Conservation (phyloP, 2,797 vertebrate genomes). For the Mus caroli region DNA sequence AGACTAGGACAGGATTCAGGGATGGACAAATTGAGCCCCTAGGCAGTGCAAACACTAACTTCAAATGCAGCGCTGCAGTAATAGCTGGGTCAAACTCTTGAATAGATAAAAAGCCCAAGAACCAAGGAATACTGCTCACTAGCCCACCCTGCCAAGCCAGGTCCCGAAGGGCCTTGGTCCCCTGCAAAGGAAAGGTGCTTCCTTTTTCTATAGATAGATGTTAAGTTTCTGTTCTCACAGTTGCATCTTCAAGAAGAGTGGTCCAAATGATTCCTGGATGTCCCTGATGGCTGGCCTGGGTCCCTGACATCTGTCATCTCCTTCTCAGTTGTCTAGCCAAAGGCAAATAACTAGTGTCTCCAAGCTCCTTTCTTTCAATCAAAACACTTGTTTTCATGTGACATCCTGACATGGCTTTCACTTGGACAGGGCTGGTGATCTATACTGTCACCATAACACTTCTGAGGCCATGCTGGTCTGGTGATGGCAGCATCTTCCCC, state of each 20-base stretch:
- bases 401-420: neutral
- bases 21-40: conserved; percentile 75
- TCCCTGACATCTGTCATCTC: neutral
- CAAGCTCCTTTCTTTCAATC: neutral
- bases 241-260: neutral
- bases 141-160: neutral
- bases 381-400: neutral
- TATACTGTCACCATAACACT: fast-evolving
- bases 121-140: neutral
- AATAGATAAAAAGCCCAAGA: conserved; percentile 73
- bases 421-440: neutral
- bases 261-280: neutral
- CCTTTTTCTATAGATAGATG: conserved; percentile 22
- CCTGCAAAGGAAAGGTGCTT: neutral
- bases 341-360: neutral
- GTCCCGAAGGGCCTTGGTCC: neutral
- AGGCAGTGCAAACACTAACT: conserved; percentile 75
- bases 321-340: neutral
- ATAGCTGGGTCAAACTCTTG: conserved; percentile 68
- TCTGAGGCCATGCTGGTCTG: fast-evolving
- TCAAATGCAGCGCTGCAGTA: conserved; percentile 68
- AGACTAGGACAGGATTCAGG: conserved; percentile 39
- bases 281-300: neutral
- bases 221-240: neutral
- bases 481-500: neutral